Percentiles rank a stretch among this genome's conserved stretches.
Evolutionary conservation across 2,113 vertebrate genomes (phyloP).

Genomic region (Felis catus): DNA sequence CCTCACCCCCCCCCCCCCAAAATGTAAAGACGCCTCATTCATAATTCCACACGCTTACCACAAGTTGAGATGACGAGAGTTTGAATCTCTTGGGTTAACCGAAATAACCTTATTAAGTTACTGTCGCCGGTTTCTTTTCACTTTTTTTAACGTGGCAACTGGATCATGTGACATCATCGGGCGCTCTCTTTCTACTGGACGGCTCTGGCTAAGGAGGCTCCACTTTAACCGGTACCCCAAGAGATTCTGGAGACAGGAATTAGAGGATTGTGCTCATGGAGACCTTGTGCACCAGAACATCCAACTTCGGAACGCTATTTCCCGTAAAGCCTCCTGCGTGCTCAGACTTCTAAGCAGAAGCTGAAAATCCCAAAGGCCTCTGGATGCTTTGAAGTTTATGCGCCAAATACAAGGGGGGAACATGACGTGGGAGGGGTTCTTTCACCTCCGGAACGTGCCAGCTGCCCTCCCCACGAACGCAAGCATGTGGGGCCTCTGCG

Average conservation of each 20-base stretch:
- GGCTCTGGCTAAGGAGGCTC: background rate
- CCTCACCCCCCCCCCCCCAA: too few species aligned
- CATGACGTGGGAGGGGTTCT: too few species aligned
- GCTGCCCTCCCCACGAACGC: fast-evolving
- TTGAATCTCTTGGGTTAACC: background rate
- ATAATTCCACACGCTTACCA: background rate
- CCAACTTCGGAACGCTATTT: too few species aligned
- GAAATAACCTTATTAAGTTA: background rate
- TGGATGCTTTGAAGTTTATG: fast-evolving
- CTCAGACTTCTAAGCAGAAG: background rate
- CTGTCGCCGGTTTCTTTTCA: background rate
- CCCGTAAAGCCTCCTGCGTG: background rate
- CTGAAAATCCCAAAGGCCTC: background rate
- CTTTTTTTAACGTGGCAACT: background rate
- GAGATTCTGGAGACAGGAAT: background rate
- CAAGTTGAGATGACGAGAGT: background rate
- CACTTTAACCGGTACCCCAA: background rate
- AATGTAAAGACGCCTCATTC: fast-evolving
- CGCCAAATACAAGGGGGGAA: background rate
- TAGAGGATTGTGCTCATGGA: background rate
- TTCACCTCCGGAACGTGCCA: fast-evolving
- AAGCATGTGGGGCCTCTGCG: fast-evolving
- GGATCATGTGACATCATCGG: background rate
- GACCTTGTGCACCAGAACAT: background rate
- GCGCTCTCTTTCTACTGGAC: background rate